Percentiles rank a stretch among this genome's conserved stretches.
These are phyloP conservation scores for Pristis pectinata DNA, from an alignment of 2,797 vertebrate species.

Conservation along the genomic window DNA sequence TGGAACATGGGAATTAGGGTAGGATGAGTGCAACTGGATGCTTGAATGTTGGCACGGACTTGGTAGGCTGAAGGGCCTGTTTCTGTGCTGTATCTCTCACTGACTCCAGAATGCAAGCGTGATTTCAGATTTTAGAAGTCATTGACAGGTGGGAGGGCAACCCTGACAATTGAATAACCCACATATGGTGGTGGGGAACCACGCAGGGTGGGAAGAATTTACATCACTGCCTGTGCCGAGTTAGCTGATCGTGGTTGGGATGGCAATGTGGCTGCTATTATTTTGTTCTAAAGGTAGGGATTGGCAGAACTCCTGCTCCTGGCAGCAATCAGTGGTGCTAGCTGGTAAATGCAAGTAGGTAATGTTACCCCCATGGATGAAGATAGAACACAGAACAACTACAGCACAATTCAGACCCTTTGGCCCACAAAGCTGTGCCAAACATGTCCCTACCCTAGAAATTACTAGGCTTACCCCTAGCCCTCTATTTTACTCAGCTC, in stretches of 20 bases:
- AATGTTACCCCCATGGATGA: too few species aligned
- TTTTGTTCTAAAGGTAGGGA: background rate
- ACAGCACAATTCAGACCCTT: too few species aligned
- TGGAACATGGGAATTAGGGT: too few species aligned
- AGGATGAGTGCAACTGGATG: too few species aligned
- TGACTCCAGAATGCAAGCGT: background rate
- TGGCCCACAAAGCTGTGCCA: too few species aligned
- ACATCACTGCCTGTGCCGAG: background rate
- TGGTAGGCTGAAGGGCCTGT: too few species aligned
- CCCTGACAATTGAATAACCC: background rate
- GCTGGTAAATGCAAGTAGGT: background rate
- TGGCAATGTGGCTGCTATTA: background rate
- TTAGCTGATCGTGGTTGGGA: background rate
- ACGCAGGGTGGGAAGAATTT: background rate
- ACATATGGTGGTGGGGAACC: background rate
- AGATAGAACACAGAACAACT: too few species aligned
- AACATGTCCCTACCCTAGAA: too few species aligned
- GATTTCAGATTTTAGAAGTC: background rate
- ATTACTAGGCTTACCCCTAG: too few species aligned
- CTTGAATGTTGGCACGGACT: too few species aligned
- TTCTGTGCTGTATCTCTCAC: too few species aligned
- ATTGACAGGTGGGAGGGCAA: background rate
- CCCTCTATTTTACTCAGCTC: too few species aligned
- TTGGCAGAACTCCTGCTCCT: background rate
- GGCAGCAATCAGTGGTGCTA: background rate